phyloP scores from a whole-genome alignment of 2,797 vertebrate genomes.

The Ara ararauna region DNA sequence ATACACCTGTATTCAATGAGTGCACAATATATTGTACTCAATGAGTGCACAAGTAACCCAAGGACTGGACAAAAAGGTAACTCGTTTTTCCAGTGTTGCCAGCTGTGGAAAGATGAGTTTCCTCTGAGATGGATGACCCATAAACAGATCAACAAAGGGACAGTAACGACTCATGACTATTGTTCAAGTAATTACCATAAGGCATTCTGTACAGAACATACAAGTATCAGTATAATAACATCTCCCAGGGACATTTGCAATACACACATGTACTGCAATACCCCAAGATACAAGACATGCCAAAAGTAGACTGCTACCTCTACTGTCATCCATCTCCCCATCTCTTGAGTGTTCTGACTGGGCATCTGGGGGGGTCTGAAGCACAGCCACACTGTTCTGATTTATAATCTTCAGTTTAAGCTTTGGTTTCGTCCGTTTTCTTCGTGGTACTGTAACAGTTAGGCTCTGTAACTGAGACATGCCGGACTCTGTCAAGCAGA shows the following conservation, averaged over 20 bases:
- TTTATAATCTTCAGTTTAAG: conserved; percentile 98
- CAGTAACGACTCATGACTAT: neutral
- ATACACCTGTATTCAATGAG: neutral
- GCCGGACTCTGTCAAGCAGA: conserved; percentile 96
- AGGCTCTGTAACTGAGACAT: conserved; percentile 97
- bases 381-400: conserved; percentile 98
- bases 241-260: neutral
- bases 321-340: conserved; percentile 91
- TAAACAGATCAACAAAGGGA: neutral
- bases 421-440: conserved; percentile 95
- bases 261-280: neutral
- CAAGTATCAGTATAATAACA: neutral
- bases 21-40: neutral
- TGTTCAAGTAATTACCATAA: neutral
- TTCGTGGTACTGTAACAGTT: conserved; percentile 89
- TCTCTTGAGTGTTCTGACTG: conserved; percentile 92
- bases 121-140: neutral
- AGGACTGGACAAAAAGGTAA: neutral
- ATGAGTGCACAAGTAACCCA: neutral
- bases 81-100: neutral
- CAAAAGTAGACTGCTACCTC: conserved; percentile 83
- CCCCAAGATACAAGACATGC: neutral
- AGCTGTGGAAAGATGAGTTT: neutral
- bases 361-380: conserved; percentile 91
- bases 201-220: neutral